These are phyloP conservation scores for Steatocranus sp. DNA, from an alignment of 2,797 vertebrate genomes.

Conservation along the genomic window DNA sequence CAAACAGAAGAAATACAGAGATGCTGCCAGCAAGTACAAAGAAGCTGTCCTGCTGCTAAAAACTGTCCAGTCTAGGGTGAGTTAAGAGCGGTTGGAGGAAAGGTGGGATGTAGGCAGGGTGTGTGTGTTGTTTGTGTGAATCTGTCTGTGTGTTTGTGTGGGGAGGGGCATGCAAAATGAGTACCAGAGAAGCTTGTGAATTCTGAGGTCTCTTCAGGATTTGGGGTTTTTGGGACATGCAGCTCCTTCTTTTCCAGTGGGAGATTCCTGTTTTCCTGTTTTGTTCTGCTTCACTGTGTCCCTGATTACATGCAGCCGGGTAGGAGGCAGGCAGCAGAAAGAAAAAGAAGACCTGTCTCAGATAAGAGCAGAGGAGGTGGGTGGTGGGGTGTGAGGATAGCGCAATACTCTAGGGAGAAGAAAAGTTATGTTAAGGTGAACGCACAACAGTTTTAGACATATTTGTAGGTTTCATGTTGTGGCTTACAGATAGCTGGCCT, in stretches of 20 bases:
- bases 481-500: background rate
- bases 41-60: conserved; percentile 86
- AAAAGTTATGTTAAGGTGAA: background rate
- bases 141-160: background rate
- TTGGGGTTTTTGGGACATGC: conserved; percentile 37
- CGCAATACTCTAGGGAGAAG: background rate
- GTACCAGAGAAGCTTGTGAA: background rate
- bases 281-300: conserved; percentile 5
- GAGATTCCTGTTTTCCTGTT: conserved; percentile 34
- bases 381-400: background rate
- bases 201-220: conserved; percentile 3
- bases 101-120: background rate
- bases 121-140: background rate
- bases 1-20: conserved; percentile 71
- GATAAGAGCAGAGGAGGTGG: background rate
- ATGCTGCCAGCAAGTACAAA: conserved; percentile 83
- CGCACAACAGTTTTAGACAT: background rate
- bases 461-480: background rate
- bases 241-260: conserved; percentile 4
- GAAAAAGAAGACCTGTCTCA: background rate
- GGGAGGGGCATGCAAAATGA: background rate
- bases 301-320: conserved; percentile 12
- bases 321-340: background rate
- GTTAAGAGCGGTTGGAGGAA: background rate
- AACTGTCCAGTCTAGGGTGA: conserved; percentile 86